Evolutionary conservation across 2,797 vertebrate species (phyloP).

Genomic region (Anguilla anguilla): DNA sequence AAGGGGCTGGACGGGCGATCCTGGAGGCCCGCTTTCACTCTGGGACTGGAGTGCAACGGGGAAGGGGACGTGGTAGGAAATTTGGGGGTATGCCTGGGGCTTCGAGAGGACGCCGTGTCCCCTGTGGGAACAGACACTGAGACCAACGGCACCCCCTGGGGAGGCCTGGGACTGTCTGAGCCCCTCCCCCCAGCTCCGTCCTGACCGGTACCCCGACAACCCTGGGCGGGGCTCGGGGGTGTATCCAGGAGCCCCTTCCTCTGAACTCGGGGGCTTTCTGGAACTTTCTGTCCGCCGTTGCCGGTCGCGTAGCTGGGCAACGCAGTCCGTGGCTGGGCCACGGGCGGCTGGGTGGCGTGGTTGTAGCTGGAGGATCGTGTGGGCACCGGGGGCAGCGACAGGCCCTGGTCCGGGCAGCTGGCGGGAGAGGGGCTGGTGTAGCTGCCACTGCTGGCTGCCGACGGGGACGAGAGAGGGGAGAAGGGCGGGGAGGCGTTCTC

Average conservation of each 20-base stretch:
- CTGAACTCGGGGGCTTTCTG: conserved; percentile 71
- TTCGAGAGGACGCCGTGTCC: conserved; percentile 62
- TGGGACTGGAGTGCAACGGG: conserved; percentile 62
- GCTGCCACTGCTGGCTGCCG: conserved; percentile 82
- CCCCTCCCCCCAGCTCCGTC: conserved; percentile 46
- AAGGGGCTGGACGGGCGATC: conserved; percentile 84
- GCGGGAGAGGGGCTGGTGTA: conserved; percentile 83
- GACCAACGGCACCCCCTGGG: conserved; percentile 57
- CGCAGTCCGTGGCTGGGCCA: conserved; percentile 68
- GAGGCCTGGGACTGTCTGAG: conserved; percentile 65
- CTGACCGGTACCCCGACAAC: conserved; percentile 52
- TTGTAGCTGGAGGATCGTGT: conserved; percentile 94
- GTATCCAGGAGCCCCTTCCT: conserved; percentile 70
- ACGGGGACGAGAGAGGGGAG: conserved; percentile 88
- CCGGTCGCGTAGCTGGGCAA: conserved; percentile 53
- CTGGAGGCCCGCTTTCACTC: conserved; percentile 74
- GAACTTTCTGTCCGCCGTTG: conserved; percentile 47
- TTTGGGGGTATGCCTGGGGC: conserved; percentile 73
- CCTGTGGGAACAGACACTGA: conserved; percentile 50
- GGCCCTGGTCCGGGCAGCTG: conserved; percentile 75
- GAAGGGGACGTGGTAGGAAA: conserved; percentile 54
- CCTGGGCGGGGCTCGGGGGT: conserved; percentile 73
- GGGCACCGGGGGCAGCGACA: conserved; percentile 81
- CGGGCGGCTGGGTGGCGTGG: conserved; percentile 78
- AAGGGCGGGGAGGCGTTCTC: conserved; percentile 87